Percentiles rank a stretch among this genome's conserved stretches.
These are phyloP conservation scores for Drosophila tripunctata DNA, from an alignment of 2,888 invertebrate genomes.

Conservation along the genomic window DNA sequence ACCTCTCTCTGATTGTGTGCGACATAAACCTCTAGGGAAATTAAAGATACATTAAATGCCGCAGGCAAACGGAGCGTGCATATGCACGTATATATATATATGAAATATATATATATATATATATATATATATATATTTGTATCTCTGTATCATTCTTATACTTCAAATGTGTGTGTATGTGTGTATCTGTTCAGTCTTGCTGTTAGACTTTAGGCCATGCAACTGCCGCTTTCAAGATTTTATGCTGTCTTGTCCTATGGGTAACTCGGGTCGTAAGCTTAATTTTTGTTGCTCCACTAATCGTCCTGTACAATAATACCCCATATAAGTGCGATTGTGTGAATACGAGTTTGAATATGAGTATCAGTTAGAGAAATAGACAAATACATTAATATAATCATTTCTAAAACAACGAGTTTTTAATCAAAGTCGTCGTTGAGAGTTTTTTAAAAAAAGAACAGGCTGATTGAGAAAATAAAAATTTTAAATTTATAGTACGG, in stretches of 20 bases:
- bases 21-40: constrained; percentile 73
- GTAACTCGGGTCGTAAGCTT: constrained; percentile 27
- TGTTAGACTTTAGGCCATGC: constrained; percentile 27
- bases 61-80: constrained; percentile 52
- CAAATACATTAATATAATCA: too few species aligned
- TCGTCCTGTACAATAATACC: constrained; percentile 33
- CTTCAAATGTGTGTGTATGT: neutral
- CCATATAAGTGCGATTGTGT: too few species aligned
- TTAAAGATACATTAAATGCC: constrained; percentile 78
- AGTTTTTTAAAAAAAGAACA: too few species aligned
- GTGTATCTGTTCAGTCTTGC: constrained; percentile 20
- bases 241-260: constrained; percentile 21
- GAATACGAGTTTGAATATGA: neutral
- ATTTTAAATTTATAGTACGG: too few species aligned
- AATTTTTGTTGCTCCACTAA: constrained; percentile 36
- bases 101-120: neutral
- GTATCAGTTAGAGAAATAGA: neutral
- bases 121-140: neutral
- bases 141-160: too few species aligned
- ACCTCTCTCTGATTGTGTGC: constrained; percentile 68
- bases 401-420: too few species aligned
- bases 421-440: too few species aligned
- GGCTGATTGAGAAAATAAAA: too few species aligned
- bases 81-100: constrained; percentile 19
- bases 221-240: constrained; percentile 34